Conservation (phyloP, 1,140 invertebrate species). For the Pseudobourletiella spinata region DNA sequence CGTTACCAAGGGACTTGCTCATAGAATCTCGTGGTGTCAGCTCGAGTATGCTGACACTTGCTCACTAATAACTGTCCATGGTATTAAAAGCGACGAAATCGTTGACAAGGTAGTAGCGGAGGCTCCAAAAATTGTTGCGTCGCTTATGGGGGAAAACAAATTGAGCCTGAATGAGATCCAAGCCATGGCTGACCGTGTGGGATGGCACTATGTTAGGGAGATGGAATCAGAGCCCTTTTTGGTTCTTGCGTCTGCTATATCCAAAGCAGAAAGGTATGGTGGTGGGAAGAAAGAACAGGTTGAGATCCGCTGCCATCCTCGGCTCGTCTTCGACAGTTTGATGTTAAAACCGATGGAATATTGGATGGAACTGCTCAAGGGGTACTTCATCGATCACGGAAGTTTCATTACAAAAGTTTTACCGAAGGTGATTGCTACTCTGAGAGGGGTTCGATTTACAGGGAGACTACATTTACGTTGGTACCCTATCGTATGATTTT, state of each 20-base stretch:
- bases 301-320: slow-evolving; percentile 59
- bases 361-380: slow-evolving; percentile 61
- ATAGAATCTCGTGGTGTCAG: slow-evolving; percentile 35
- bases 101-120: slow-evolving; percentile 1
- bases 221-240: slow-evolving; percentile 30
- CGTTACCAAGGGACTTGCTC: slow-evolving; percentile 18
- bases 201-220: slow-evolving; percentile 33
- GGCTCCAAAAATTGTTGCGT: not conserved
- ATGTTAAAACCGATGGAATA: slow-evolving; percentile 53
- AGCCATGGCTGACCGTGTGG: slow-evolving; percentile 31
- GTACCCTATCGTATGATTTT: no score
- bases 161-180: slow-evolving; percentile 18
- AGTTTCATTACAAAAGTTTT: slow-evolving; percentile 39
- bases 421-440: slow-evolving; percentile 27
- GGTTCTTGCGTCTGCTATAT: slow-evolving; percentile 25
- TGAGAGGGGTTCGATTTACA: no score
- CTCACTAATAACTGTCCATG: slow-evolving; percentile 29
- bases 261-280: slow-evolving; percentile 31
- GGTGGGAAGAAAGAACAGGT: slow-evolving; percentile 39
- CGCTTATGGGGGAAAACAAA: not conserved
- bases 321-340: slow-evolving; percentile 54
- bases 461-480: no score
- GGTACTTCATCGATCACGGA: slow-evolving; percentile 56
- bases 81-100: slow-evolving; percentile 13
- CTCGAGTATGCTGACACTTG: slow-evolving; percentile 31